Evolutionary conservation across 1,140 invertebrate genomes (phyloP).

Genomic region (Rhopalosiphum padi): DNA sequence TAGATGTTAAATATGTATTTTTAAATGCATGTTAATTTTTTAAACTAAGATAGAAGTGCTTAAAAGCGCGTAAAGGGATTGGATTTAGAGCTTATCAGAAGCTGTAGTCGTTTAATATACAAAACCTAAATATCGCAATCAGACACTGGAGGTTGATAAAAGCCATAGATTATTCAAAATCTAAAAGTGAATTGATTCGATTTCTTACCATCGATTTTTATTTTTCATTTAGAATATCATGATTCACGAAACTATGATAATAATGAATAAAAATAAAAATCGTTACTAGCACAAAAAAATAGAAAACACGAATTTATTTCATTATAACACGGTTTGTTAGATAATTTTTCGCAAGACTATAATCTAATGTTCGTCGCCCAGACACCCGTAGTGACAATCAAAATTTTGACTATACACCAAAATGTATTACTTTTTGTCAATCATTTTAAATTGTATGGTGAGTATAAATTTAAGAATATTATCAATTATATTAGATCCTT

Average conservation of each 20-base stretch:
- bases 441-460: background rate
- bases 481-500: background rate
- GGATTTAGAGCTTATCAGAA: background rate
- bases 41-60: background rate
- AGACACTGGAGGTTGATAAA: background rate
- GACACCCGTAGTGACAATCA: no score
- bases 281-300: background rate
- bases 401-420: background rate
- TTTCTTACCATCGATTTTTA: background rate
- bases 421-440: background rate
- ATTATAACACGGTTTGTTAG: background rate
- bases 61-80: background rate
- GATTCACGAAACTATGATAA: background rate
- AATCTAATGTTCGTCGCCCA: no score
- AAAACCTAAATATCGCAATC: background rate
- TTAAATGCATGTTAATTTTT: background rate
- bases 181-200: background rate
- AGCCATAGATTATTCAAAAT: background rate
- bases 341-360: background rate
- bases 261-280: background rate
- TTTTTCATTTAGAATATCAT: background rate
- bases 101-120: background rate
- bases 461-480: background rate
- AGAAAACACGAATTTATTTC: background rate
- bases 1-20: no score